Percentiles rank a stretch among this genome's conserved stretches.
These are phyloP conservation scores for Arothron firmamentum DNA, from an alignment of 2,113 vertebrate genomes.

Conservation along the genomic window DNA sequence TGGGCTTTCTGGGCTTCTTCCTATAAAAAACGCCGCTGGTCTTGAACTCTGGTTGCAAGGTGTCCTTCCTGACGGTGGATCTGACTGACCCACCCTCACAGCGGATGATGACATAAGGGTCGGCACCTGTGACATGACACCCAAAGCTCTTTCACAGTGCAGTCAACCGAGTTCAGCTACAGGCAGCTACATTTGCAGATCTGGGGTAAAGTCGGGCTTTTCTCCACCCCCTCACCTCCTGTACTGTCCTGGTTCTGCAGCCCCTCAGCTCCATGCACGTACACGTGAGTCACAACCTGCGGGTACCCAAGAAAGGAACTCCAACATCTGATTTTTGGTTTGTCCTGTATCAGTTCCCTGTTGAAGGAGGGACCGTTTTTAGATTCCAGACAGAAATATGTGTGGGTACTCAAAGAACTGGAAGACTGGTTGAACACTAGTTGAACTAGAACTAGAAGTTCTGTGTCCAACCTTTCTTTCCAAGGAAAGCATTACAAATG, in stretches of 20 bases:
- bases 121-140: slow-evolving; percentile 73
- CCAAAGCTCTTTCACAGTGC: background rate
- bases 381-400: no score
- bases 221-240: slow-evolving; percentile 72
- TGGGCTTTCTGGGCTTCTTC: slow-evolving; percentile 77
- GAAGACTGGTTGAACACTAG: no score
- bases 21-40: slow-evolving; percentile 87
- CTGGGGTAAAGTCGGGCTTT: background rate
- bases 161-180: background rate
- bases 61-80: slow-evolving; percentile 75
- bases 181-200: background rate
- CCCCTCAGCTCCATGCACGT: slow-evolving; percentile 77
- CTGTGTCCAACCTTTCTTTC: background rate
- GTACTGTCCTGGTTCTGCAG: slow-evolving; percentile 78
- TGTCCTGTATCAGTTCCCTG: slow-evolving; percentile 85
- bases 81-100: slow-evolving; percentile 78
- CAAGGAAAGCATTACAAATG: slow-evolving; percentile 23
- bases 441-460: background rate
- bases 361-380: no score
- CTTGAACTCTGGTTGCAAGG: slow-evolving; percentile 75
- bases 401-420: no score
- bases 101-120: slow-evolving; percentile 85
- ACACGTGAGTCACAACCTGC: slow-evolving; percentile 81
- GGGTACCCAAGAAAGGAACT: slow-evolving; percentile 84
- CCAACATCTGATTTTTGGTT: slow-evolving; percentile 81